Conservation (phyloP, 2,113 vertebrate genomes). For the Poeciliopsis prolifica region DNA sequence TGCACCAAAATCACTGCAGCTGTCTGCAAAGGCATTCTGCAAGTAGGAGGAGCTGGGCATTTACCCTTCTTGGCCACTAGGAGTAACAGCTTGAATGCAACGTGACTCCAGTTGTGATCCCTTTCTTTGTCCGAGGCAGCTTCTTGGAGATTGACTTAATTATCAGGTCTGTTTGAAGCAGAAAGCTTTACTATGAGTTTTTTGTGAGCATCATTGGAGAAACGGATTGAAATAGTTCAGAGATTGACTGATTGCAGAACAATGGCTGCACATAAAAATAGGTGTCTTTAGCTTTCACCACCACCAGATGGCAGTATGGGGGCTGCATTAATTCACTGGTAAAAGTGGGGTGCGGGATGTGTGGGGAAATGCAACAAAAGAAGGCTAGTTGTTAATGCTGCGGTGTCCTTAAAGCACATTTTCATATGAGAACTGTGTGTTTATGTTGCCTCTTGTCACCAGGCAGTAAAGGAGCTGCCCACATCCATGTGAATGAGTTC, state of each 20-base stretch:
- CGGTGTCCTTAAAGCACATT: constrained; percentile 34
- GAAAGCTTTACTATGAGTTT: background rate
- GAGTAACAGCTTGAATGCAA: constrained; percentile 46
- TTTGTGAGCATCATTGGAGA: background rate
- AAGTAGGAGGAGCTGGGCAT: constrained; percentile 15
- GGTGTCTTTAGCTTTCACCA: constrained; percentile 20
- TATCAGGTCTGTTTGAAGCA: background rate
- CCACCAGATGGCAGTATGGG: constrained; percentile 67
- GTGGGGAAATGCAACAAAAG: background rate
- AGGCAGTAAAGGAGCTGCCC: constrained; percentile 92
- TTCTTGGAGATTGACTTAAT: constrained; percentile 5
- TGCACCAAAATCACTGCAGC: constrained; percentile 49
- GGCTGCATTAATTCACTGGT: constrained; percentile 42
- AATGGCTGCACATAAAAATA: constrained; percentile 49
- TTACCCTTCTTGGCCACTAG: constrained; percentile 48
- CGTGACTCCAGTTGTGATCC: background rate
- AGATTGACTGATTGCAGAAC: constrained; percentile 55
- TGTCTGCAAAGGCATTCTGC: constrained; percentile 30
- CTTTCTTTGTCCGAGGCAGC: constrained; percentile 19
- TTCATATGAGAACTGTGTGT: constrained; percentile 78
- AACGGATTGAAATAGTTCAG: background rate
- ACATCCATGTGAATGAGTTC: constrained; percentile 85
- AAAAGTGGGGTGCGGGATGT: constrained; percentile 32
- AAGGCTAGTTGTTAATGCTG: constrained; percentile 23
- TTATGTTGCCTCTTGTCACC: constrained; percentile 95